Evolutionary conservation across 2,888 invertebrate genomes (phyloP), one percentile per base, ranked within the genome.

Genomic region (Clepsis dumicolana): DNA sequence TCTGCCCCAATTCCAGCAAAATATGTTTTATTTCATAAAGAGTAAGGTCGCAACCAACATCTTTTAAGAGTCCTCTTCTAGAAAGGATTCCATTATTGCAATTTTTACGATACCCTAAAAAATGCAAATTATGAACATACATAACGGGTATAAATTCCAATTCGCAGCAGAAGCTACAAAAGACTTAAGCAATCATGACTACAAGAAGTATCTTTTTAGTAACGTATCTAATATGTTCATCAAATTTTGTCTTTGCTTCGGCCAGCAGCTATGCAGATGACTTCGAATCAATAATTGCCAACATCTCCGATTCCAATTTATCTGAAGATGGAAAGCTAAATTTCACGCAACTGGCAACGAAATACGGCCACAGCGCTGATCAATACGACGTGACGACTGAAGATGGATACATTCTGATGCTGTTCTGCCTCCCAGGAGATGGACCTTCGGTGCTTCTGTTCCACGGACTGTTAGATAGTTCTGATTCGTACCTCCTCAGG

Each of bases 341-440:
- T 60, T 81, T 81, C 57, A 68, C 65, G 0, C 53, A 74, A 52
- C 61, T 82, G 0, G 70, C 78, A 4, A 29, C 5, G 0, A 74
- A 75, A 59, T 73, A 75, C 60, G 78, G 78, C 1, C 62, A 76
- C 35, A n/a, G 14, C 0, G 70, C 75, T 0, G 68, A 70, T 4
- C 71, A 74, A 14, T 71, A 82, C 56, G 57, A 75, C 1, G 74
- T 82, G 3, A 68, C 62, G 8, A 84, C 84, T 3, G 75, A 81
- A 25, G 85, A 85, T 52, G 81, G 80, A 5, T 85, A 85, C 67
- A 75, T 79, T 4, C 70, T 83, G 12, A 75, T 72, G 4, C 16
- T 83, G 0, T 81, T 74, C 59, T 72, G 74, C 14, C 66, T 86
- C 5, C 74, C 71, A 7, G 82, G 80, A 0, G 21, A 75, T 24